A percentile compares a stretch with the other conserved stretches of the same genome.
phyloP scores from a whole-genome alignment of 2,797 vertebrate genomes.

The Liparis tanakae region DNA sequence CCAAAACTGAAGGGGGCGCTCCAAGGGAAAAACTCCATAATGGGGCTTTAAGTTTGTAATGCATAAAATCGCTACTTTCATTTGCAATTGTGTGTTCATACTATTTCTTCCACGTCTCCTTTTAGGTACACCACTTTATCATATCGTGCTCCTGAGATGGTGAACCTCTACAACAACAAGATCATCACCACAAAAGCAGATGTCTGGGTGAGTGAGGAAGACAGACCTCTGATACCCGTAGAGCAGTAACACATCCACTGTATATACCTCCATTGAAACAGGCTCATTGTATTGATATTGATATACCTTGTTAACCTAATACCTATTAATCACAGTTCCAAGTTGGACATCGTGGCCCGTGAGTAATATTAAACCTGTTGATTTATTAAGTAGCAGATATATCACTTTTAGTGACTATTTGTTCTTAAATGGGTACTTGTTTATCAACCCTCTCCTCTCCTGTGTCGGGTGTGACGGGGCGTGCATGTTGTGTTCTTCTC shows the following conservation, averaged over 20 bases:
- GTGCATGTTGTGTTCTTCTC: constrained; percentile 55
- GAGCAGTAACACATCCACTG: not conserved
- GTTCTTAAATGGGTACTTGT: not conserved
- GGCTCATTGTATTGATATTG: not conserved
- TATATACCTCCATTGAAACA: not conserved
- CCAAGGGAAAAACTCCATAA: no score
- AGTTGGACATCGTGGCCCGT: not conserved
- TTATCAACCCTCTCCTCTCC: constrained; percentile 15
- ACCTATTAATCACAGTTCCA: not conserved
- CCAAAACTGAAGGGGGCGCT: no score
- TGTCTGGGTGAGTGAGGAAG: constrained; percentile 90
- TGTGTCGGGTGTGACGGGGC: constrained; percentile 29
- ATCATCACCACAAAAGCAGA: constrained; percentile 97
- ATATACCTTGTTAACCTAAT: not conserved
- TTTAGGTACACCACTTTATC: constrained; percentile 96
- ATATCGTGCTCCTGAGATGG: constrained; percentile 98
- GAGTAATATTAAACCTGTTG: not conserved
- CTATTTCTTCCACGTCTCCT: constrained; percentile 34
- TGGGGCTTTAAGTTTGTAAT: not conserved
- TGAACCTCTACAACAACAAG: constrained; percentile 97
- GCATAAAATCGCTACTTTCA: not conserved
- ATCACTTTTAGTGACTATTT: not conserved
- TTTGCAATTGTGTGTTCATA: not conserved
- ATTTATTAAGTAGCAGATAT: not conserved
- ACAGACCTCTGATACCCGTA: not conserved